A percentile compares a stretch with the other conserved stretches of the same genome.
Evolutionary conservation across 2,113 vertebrate species (phyloP).

Genomic region (Pterophyllum scalare): DNA sequence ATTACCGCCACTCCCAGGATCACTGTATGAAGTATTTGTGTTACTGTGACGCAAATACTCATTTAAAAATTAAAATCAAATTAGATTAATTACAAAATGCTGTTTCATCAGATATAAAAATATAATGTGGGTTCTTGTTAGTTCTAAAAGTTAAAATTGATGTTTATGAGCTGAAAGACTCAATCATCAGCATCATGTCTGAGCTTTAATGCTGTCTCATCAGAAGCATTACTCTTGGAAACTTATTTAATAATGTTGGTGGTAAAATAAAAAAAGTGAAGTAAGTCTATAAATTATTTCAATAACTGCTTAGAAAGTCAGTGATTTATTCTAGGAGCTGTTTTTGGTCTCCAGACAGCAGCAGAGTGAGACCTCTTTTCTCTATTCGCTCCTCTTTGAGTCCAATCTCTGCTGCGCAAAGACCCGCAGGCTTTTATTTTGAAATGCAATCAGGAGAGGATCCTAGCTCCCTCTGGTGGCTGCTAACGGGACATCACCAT

Average conservation of each 20-base stretch:
- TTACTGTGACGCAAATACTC: not conserved
- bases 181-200: not conserved
- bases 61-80: not conserved
- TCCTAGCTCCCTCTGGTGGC: constrained; percentile 41
- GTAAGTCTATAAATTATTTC: too few relatives aligned
- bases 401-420: constrained; percentile 27
- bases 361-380: constrained; percentile 35
- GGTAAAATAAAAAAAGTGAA: too few relatives aligned
- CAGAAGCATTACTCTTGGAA: not conserved
- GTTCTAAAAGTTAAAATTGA: not conserved
- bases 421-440: constrained; percentile 36
- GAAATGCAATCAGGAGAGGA: not conserved
- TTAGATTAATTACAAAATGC: not conserved
- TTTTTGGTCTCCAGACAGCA: not conserved
- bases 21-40: not conserved
- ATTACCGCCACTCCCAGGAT: not conserved
- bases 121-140: not conserved
- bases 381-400: not conserved
- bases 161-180: not conserved
- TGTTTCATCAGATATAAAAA: too few relatives aligned
- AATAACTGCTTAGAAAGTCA: not conserved
- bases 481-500: not conserved
- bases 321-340: not conserved
- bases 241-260: not conserved
- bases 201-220: not conserved